phyloP scores from a whole-genome alignment of 2,113 vertebrate species.

The Gallinago undulata region DNA sequence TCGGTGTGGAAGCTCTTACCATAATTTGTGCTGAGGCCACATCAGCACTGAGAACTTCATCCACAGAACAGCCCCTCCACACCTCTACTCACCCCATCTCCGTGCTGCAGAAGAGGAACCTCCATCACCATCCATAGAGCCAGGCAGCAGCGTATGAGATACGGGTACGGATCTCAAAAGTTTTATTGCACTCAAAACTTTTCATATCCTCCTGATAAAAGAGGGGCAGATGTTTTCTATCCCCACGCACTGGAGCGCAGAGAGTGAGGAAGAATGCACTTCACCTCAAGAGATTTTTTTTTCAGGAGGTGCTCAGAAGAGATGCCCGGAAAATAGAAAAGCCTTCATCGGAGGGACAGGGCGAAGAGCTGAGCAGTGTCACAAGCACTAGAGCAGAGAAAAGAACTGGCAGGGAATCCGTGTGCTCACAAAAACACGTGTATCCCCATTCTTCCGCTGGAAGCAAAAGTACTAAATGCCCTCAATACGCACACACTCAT shows the following conservation, averaged over 20 bases:
- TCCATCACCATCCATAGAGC: not conserved
- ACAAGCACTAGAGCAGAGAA: not conserved
- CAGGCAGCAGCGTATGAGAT: accelerated
- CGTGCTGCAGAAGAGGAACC: not conserved
- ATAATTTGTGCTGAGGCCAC: not conserved
- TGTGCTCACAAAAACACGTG: not conserved
- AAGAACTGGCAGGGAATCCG: not conserved
- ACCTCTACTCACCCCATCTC: not conserved
- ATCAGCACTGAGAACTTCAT: not conserved
- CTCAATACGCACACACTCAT: not conserved
- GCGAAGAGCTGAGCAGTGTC: not conserved
- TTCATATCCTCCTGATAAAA: not conserved
- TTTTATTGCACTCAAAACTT: not conserved
- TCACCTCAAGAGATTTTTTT: not conserved
- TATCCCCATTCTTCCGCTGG: not conserved
- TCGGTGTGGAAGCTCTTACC: not conserved
- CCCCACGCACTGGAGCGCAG: not conserved
- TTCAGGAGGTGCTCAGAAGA: not conserved
- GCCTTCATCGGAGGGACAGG: not conserved
- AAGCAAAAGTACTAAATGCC: not conserved
- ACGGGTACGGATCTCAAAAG: not conserved
- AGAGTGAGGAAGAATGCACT: not conserved
- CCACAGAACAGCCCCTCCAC: not conserved
- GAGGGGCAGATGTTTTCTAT: not conserved
- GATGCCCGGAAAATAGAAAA: not conserved